Evolutionary conservation across 2,113 vertebrate genomes (phyloP), one percentile per base, ranked within the genome.

Genomic region (Cebidichthys violaceus): DNA sequence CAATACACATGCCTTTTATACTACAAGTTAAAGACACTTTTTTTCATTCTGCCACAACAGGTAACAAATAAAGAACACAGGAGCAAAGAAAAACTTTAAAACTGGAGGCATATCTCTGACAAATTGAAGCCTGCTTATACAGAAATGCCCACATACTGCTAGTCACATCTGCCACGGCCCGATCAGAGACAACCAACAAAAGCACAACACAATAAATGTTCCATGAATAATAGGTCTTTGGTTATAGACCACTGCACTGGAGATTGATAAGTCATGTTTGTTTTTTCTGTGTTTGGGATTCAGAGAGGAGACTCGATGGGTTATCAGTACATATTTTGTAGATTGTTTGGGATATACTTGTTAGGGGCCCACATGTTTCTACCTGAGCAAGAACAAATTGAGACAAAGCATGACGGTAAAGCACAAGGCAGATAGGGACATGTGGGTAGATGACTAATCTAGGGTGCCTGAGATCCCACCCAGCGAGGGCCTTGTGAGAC

Each of bases 341-440:
- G 92, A 93, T 93, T 92, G 80, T 84, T 78, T 75, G 78, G 77
- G 81, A 92, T 91, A 88, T 70, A 77, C 68, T 90, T 94, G 88
- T 93, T 88, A 83, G 74, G 77, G 68, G 33, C 89, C 88, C 86
- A 79, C 88, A 76, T 70, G 82, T 85, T 84, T 91, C 73, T 84
- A 82, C 41, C 88, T 47, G 82, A 74, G 71, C 86, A 86, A 89
- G 85, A 93, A 93, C 70, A 90, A 91, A 93, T 89, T 79, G 82
- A 94, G 91, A 93, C 89, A 94, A 92, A 92, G 91, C 91, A 87
- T 85, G 82, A 91, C 84, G 50, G 75, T 70, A 90, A 85, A 80
- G 70, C 59, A 85, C 52, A 80, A 90, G 79, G 71, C 72, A 74
- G 90, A 92, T 64, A 70, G 80, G 54, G 78, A 88, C 83, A 92